Percentiles rank a stretch among this genome's conserved stretches.
Conservation (phyloP, 2,113 vertebrate genomes). For the Orthonyx spaldingii region DNA sequence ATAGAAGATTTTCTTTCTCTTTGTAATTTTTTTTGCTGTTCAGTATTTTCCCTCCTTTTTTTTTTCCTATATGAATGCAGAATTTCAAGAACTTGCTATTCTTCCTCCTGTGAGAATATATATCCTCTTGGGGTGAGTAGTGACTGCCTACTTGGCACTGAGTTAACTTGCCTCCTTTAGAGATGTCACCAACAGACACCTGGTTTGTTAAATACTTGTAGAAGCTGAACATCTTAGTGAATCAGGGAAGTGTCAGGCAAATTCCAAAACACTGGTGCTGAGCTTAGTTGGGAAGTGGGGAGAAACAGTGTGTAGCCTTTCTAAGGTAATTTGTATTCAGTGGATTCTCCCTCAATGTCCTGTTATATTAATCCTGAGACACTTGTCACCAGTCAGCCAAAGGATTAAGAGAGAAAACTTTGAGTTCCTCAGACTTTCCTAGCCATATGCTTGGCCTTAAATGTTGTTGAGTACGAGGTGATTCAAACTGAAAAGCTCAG, state of each 20-base stretch:
- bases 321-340: slow-evolving; percentile 19
- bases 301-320: neutral
- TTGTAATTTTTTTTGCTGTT: neutral
- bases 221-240: neutral
- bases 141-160: neutral
- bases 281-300: neutral
- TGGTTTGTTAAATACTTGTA: neutral
- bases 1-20: neutral
- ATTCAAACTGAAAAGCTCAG: slow-evolving; percentile 45
- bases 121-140: neutral
- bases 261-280: neutral
- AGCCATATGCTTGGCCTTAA: slow-evolving; percentile 32
- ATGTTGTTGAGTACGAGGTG: slow-evolving; percentile 16
- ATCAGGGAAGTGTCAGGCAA: neutral
- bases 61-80: neutral
- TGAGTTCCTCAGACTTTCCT: slow-evolving; percentile 14
- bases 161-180: neutral
- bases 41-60: neutral
- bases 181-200: neutral
- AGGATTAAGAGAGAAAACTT: slow-evolving; percentile 44
- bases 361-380: slow-evolving; percentile 28
- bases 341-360: slow-evolving; percentile 9
- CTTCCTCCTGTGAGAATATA: neutral
- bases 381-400: slow-evolving; percentile 14
- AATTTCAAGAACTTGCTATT: neutral